Base-by-base conservation (phyloP, 1,140 invertebrate genomes). In the Macrosteles quadrilineatus region DNA sequence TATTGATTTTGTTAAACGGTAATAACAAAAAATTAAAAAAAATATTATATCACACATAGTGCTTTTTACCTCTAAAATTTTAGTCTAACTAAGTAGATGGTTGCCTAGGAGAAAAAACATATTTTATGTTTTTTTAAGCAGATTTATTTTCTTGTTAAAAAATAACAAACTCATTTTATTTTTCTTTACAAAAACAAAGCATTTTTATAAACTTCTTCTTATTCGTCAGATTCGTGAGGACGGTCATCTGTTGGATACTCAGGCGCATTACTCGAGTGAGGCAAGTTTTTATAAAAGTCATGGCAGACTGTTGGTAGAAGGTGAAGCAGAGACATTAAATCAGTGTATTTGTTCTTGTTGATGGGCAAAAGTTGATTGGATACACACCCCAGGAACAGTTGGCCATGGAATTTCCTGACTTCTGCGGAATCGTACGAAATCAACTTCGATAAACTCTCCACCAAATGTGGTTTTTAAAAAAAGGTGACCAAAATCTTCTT, bases 281-380 rank as follows among this genome's bases (percentile, higher is more conserved):
- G 55, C 27, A 59, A 6, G 25, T 59, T 59, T 59, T 29, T 23
- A 23, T 59, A 27, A 27, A 59, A 59, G n/a, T 59, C 55, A 31
- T 27, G 29, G 55, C 55, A 59, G n/a, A 59, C 25, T 17, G 55
- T 59, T 14, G 55, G 55, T 59, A 59, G 14, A 6, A 59, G 29
- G 23, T 27, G 55, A n/a, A 59, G 29, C 55, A 59, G 6, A 27
- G 55, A 59, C 29, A 59, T 31, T 23, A 31, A 6, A 59, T 59
- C 53, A 27, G 14, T n/a, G 45, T 45, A 45, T 45, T 55, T 53
- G 12, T 66, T 45, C 19, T 66, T 66, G n/a, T 45, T 66, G 0
- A 66, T 11, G 2, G 45, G 47, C 47, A 53, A 19, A 6, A 25
- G n/a, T 59, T 59, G 3, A 23, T 27, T 31, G 14, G 55, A 59